phyloP scores from a whole-genome alignment of 1,140 invertebrate species.

The Diorhabda carinulata region DNA sequence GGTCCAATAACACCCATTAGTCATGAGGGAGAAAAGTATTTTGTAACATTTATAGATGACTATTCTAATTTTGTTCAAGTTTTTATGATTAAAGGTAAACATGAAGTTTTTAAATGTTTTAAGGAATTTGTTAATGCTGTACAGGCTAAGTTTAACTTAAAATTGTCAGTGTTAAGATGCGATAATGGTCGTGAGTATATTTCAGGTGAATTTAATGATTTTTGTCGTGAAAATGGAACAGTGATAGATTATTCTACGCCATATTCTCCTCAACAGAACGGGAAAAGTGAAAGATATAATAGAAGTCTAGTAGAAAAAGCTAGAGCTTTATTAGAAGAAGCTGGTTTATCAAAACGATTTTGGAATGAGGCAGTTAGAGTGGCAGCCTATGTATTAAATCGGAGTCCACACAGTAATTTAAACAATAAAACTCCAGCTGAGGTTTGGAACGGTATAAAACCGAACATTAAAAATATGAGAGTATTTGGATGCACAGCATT shows the following conservation, averaged over 20 bases:
- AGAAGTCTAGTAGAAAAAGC: slow-evolving; percentile 48
- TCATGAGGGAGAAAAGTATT: too few relatives aligned
- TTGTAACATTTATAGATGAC: slow-evolving; percentile 40
- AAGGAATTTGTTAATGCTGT: neutral
- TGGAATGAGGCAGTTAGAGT: slow-evolving; percentile 30
- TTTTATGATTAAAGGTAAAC: neutral
- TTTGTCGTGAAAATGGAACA: slow-evolving; percentile 32
- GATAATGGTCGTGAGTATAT: slow-evolving; percentile 36
- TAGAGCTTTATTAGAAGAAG: slow-evolving; percentile 39
- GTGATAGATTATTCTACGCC: slow-evolving; percentile 35
- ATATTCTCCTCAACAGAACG: slow-evolving; percentile 53
- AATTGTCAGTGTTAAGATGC: slow-evolving; percentile 16
- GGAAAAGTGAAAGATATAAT: slow-evolving; percentile 51
- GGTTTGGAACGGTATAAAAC: slow-evolving; percentile 31
- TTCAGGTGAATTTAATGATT: slow-evolving; percentile 29
- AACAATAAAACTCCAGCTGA: neutral
- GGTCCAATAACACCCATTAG: too few relatives aligned
- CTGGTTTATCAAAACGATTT: slow-evolving; percentile 6
- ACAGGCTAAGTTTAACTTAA: too few relatives aligned
- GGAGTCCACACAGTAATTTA: neutral
- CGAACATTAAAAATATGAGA: slow-evolving; percentile 35
- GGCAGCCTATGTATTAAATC: neutral
- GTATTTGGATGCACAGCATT: slow-evolving; percentile 38
- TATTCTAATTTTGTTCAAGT: slow-evolving; percentile 22
- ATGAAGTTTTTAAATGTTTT: slow-evolving; percentile 21